A percentile compares a stretch with the other conserved stretches of the same genome.
These are phyloP conservation scores for Protobothrops flavoviridis DNA, from an alignment of 2,113 vertebrate genomes.

Conservation along the genomic window DNA sequence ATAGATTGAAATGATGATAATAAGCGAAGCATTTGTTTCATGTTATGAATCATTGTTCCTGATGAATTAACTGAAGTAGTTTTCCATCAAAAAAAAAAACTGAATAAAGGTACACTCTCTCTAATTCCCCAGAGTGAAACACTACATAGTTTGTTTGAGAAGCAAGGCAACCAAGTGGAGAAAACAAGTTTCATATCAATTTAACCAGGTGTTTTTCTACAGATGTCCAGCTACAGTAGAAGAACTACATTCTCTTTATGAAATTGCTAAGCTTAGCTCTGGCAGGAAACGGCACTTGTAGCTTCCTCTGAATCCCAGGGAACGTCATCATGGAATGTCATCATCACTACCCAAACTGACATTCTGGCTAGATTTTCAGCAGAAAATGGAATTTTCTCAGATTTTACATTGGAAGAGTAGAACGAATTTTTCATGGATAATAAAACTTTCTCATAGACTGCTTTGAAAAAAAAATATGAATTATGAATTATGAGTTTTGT, in stretches of 20 bases:
- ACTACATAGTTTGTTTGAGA: background rate
- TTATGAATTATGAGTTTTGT: background rate
- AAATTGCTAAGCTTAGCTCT: background rate
- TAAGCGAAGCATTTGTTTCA: conserved; percentile 32
- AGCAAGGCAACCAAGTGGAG: background rate
- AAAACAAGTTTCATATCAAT: background rate
- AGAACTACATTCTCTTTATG: background rate
- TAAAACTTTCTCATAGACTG: background rate
- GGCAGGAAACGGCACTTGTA: background rate
- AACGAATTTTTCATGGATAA: background rate
- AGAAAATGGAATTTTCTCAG: background rate
- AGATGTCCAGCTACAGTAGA: background rate
- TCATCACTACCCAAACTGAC: background rate
- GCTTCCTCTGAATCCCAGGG: background rate
- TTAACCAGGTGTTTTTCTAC: background rate
- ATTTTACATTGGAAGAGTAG: background rate
- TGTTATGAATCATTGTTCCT: conserved; percentile 28
- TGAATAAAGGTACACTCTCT: background rate
- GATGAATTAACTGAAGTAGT: conserved; percentile 11
- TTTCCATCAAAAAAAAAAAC: conserved; percentile 34
- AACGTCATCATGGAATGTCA: background rate
- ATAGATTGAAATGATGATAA: conserved; percentile 10
- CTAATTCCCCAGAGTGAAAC: background rate
- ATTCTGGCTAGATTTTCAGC: background rate
- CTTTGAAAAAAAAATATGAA: background rate